Evolutionary conservation across 2,797 vertebrate genomes (phyloP), one percentile per base, ranked within the genome.

Genomic region (Sandelia bainsii): DNA sequence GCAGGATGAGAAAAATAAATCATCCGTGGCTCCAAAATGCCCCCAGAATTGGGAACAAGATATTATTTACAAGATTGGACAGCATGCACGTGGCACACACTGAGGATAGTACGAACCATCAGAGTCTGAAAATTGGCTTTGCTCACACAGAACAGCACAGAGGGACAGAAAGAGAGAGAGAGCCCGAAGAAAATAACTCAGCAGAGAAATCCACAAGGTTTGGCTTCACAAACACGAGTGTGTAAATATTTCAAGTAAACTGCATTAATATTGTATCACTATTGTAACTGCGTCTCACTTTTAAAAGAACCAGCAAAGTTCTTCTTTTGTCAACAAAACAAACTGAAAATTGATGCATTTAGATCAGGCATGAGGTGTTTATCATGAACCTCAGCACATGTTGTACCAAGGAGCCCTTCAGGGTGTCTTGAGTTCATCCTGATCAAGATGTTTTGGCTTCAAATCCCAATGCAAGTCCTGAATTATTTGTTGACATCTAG

Each of bases 1-100:
- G 27, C 62, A 44, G 62, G 71, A 40, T 57, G 13, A 52, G 23
- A 32, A n/a, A 80, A 77, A 84, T 63, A 75, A 63, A 84, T 59
- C 20, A 66, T 46, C 42, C 14, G 0, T 60, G 8, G 34, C 37
- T 48, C 12, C 17, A 10, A 60, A 49, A 53, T 16, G 3, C 17
- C 23, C 29, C 23, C 1, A 22, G 73, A 73, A 69, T 6, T 45
- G 37, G 29, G 62, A 68, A 64, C n/a, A 20, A 67, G 25, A 60
- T 49, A 44, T 67, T 63, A 67, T 69, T 68, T 51, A 20, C 0
- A 46, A 66, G 52, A 52, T 20, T 49, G 66, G 40, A 62, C 19
- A 11, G 27, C 42, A n/a, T 16, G 37, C 23, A 60, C 8, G 14
- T 1, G 3, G 37, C n/a, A 27, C 37, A 29, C 37, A 13, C 0